Evolutionary conservation across 2,888 invertebrate species (phyloP), one percentile per base, ranked within the genome.

Genomic region (Lepidochrysops patricia): DNA sequence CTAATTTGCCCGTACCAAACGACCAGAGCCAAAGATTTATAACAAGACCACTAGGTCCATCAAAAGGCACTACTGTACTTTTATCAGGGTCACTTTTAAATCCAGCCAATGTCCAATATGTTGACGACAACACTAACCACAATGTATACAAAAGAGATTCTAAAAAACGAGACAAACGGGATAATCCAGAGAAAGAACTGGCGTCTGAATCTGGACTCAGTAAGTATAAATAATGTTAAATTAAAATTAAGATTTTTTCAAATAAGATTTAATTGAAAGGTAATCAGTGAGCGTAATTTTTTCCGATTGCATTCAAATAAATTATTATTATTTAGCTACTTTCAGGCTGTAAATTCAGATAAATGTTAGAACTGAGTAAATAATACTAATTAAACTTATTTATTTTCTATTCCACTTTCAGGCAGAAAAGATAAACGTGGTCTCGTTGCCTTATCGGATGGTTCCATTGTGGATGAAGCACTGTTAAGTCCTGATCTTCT

Each of bases 391-490:
- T 2, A 52, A n/a, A n/a, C n/a, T n/a, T n/a, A n/a, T n/a, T n/a
- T n/a, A n/a, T n/a, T n/a, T n/a, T n/a, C 15, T 3, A 19, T 69
- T 52, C 29, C 63, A 65, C 4, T 61, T 75, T 67, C 76, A 75
- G 91, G 89, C 49, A 91, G 89, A 70, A 86, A 91, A 57, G 90
- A 90, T 57, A 94, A 94, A 68, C 91, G 95, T 0, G 94, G 93
- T 1, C 75, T 94, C 27, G 87, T 94, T 0, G 88, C 91, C 25
- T 73, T 94, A 4, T 90, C 91, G 0, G 94, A 94, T 64, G 95
- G 94, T 0, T 91, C 93, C 0, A 81, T 94, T 54, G 83, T 94
- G 0, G 94, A 95, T 66, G 93, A 94, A 67, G 88, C 90, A 0
- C 79, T 90, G 15, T 68, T 91, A 0, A 90, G 86, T 57, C 82